phyloP scores from a whole-genome alignment of 92 coral and sea anemone species.

The Palythoa heliodiscus region DNA sequence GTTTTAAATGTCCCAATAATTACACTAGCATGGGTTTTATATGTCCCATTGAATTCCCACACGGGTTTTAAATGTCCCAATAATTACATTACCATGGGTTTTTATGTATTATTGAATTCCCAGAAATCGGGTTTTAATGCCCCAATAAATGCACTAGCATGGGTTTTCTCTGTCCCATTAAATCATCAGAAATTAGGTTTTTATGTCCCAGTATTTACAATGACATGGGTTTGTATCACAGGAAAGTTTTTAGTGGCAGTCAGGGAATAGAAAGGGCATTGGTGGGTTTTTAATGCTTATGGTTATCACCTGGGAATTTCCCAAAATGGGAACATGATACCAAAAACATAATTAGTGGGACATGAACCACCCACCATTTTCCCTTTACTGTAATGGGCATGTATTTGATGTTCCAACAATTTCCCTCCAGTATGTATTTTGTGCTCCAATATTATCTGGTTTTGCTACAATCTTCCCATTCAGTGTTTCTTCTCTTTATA shows the following conservation, averaged over 20 bases:
- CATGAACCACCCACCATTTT: constrained; percentile 7
- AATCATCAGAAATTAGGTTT: constrained; percentile 33
- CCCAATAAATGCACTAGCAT: constrained; percentile 29
- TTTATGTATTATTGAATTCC: constrained; percentile 44
- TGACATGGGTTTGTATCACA: constrained; percentile 29
- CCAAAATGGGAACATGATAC: too few relatives aligned
- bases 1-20: too few relatives aligned
- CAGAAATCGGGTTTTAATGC: constrained; percentile 38
- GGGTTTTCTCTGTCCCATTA: constrained; percentile 18
- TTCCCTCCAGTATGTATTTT: constrained; percentile 15
- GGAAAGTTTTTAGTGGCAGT: too few relatives aligned
- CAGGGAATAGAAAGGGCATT: too few relatives aligned
- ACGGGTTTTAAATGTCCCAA: too few relatives aligned
- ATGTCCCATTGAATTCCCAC: too few relatives aligned
- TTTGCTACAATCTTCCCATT: constrained; percentile 11
- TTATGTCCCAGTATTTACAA: constrained; percentile 33
- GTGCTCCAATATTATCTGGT: constrained; percentile 31
- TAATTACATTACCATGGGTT: too few relatives aligned
- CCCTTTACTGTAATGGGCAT: constrained; percentile 6
- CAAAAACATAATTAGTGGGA: too few relatives aligned
- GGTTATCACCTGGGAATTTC: too few relatives aligned
- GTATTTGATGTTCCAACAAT: neutral
- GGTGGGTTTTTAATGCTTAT: constrained; percentile 1
- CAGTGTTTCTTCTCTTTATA: too few relatives aligned
- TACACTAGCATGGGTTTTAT: too few relatives aligned